These are phyloP conservation scores for Scopus umbretta DNA, from an alignment of 2,113 vertebrate genomes.

Conservation along the genomic window DNA sequence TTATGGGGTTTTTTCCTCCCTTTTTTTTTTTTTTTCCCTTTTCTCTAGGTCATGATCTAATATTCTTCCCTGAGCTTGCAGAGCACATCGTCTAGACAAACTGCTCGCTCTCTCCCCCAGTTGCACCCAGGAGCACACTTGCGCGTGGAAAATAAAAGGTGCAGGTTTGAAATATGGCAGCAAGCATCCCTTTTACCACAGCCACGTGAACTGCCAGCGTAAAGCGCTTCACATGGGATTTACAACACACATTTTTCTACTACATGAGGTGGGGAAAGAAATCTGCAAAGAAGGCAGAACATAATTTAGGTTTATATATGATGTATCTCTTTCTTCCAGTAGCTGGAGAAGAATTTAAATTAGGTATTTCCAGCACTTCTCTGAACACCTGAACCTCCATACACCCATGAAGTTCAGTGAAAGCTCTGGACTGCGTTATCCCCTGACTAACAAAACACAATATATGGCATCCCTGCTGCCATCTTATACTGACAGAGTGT, in stretches of 20 bases:
- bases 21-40: not conserved
- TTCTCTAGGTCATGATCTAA: not conserved
- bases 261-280: not conserved
- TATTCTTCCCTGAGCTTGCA: not conserved
- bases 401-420: not conserved
- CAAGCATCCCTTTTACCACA: not conserved
- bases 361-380: not conserved
- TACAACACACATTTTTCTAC: conserved; percentile 26
- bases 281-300: conserved; percentile 28
- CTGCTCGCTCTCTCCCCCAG: not conserved
- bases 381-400: not conserved
- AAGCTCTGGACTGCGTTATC: not conserved
- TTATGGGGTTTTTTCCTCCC: not conserved
- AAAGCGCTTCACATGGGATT: conserved; percentile 8
- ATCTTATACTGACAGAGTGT: not conserved
- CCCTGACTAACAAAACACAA: not conserved
- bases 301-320: conserved; percentile 52
- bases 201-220: not conserved
- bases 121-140: not conserved
- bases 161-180: not conserved
- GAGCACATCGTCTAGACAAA: not conserved
- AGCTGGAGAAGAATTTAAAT: conserved; percentile 41
- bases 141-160: not conserved
- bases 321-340: conserved; percentile 39
- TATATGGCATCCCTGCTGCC: not conserved